Conservation (phyloP, 1,140 invertebrate species). For the Acromyrmex echinatior region DNA sequence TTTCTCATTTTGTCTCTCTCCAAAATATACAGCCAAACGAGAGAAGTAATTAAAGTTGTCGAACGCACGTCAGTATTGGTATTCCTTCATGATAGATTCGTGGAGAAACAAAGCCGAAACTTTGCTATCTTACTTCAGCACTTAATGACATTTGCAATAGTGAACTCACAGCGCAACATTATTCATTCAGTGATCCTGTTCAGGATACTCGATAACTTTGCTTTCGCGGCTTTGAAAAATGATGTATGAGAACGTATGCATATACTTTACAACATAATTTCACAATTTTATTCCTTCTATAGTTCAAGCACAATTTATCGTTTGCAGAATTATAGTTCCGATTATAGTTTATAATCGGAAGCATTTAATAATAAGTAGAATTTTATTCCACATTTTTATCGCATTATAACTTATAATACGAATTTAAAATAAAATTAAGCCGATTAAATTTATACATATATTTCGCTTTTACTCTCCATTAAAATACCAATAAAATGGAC, state of each 20-base stretch:
- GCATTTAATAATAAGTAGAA: not conserved
- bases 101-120: constrained; percentile 12
- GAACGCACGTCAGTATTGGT: not conserved
- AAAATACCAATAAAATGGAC: not conserved
- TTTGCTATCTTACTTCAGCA: not conserved
- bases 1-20: not conserved
- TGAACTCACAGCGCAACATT: not conserved
- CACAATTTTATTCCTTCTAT: not conserved
- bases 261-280: not conserved
- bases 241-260: not conserved
- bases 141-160: not conserved
- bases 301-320: not conserved
- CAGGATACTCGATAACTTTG: not conserved
- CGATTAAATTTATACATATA: not conserved
- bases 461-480: not conserved
- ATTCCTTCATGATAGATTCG: constrained; percentile 13
- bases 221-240: not conserved
- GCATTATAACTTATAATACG: not conserved
- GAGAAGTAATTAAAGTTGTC: constrained; percentile 54
- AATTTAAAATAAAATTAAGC: not conserved
- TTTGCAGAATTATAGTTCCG: not conserved
- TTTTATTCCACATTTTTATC: not conserved
- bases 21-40: not conserved
- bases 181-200: not conserved
- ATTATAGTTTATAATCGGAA: not conserved